Conservation (phyloP, 1,140 invertebrate genomes). For the Trichonephila inaurata region DNA sequence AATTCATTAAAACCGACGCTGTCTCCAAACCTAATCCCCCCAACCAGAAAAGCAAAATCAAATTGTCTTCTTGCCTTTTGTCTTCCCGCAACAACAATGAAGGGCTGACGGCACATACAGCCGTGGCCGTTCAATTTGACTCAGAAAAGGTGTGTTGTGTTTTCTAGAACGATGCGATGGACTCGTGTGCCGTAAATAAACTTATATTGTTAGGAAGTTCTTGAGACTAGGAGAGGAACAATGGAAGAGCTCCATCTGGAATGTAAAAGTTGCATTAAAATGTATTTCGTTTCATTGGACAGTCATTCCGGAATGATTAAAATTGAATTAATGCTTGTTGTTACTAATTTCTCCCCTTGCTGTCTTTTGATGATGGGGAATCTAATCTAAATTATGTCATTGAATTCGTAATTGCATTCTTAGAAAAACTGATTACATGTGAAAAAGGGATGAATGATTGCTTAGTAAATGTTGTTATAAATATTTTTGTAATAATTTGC, state of each 20-base stretch:
- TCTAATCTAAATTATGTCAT: too few species aligned
- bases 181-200: not conserved
- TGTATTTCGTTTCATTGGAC: not conserved
- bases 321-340: too few species aligned
- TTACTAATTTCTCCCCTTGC: too few species aligned
- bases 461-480: too few species aligned
- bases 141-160: not conserved
- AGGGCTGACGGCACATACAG: not conserved
- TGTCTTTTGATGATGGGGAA: too few species aligned
- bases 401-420: too few species aligned
- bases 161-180: not conserved
- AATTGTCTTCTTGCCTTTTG: constrained; percentile 25
- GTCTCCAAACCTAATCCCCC: not conserved
- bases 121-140: not conserved
- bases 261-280: not conserved
- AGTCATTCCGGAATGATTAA: too few species aligned
- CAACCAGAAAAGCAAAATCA: not conserved
- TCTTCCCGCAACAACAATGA: not conserved
- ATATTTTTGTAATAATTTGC: too few species aligned
- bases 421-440: too few species aligned
- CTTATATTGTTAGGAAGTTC: constrained; percentile 7
- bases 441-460: too few species aligned
- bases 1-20: constrained; percentile 15
- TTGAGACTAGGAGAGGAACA: not conserved
- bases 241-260: not conserved